These are phyloP conservation scores for Prosopocoilus inquinatus DNA, from an alignment of 2,888 invertebrate genomes.

Conservation along the genomic window DNA sequence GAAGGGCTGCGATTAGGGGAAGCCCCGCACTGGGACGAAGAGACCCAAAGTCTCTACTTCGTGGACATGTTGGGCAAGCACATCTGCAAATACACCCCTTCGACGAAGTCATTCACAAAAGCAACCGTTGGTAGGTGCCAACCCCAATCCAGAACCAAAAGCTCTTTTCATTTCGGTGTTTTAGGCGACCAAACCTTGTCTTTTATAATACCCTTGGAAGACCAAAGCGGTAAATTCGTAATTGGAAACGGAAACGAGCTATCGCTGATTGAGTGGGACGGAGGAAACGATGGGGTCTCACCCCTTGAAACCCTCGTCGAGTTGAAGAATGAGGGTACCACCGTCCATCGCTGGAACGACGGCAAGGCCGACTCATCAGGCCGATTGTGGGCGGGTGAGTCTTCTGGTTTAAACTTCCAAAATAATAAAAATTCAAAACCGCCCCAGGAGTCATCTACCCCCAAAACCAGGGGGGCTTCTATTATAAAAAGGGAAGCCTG, in stretches of 20 bases:
- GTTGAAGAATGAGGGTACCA: constrained; percentile 59
- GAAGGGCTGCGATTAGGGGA: constrained; percentile 53
- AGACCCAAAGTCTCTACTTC: constrained; percentile 59
- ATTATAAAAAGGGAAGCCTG: constrained; percentile 7
- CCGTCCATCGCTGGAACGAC: constrained; percentile 57
- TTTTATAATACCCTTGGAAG: constrained; percentile 64
- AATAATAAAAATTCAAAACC: too few relatives aligned
- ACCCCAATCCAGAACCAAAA: not conserved
- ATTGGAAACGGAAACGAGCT: constrained; percentile 59
- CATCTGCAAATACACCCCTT: constrained; percentile 53
- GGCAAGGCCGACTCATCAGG: constrained; percentile 75
- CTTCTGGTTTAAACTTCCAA: too few relatives aligned
- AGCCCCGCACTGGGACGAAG: constrained; percentile 66
- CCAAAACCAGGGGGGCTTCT: too few relatives aligned
- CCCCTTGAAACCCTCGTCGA: constrained; percentile 55
- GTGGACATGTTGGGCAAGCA: constrained; percentile 59
- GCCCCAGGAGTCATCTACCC: too few relatives aligned
- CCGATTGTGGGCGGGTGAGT: constrained; percentile 67
- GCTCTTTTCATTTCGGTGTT: not conserved
- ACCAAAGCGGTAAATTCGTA: constrained; percentile 58
- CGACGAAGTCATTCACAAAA: constrained; percentile 28
- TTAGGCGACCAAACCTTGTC: constrained; percentile 32
- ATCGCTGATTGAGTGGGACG: constrained; percentile 63
- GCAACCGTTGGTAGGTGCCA: not conserved
- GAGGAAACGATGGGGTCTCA: constrained; percentile 52